phyloP scores from a whole-genome alignment of 2,888 invertebrate species.

The Ophraella communa region DNA sequence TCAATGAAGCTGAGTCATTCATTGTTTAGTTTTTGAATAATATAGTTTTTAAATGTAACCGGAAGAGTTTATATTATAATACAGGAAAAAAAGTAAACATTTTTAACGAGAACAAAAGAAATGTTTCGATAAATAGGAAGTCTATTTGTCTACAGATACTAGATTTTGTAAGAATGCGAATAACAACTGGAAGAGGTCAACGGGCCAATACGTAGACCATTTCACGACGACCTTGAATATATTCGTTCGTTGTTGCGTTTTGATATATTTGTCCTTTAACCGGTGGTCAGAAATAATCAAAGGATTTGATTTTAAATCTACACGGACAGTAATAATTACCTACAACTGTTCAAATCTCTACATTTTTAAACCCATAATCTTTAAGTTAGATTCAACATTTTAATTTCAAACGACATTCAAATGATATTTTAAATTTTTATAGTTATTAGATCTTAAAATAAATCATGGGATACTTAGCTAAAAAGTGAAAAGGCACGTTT shows the following conservation, averaged over 20 bases:
- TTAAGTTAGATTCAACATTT: too few relatives aligned
- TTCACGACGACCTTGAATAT: neutral
- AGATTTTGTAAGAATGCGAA: neutral
- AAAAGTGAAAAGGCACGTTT: neutral
- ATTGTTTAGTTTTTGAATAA: conserved; percentile 17
- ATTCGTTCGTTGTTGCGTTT: neutral
- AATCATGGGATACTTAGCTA: neutral
- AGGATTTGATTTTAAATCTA: neutral
- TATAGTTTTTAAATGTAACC: too few relatives aligned
- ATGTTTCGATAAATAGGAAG: neutral
- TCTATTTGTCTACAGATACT: neutral
- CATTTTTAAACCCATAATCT: too few relatives aligned
- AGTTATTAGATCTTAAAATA: neutral
- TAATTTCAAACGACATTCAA: too few relatives aligned
- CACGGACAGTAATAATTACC: too few relatives aligned
- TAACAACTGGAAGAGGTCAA: neutral
- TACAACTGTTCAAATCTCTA: too few relatives aligned
- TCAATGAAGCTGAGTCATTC: conserved; percentile 14
- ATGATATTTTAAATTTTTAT: neutral
- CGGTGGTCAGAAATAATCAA: neutral
- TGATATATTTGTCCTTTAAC: neutral
- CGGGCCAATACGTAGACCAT: neutral
- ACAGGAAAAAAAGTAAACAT: neutral
- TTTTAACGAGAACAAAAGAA: neutral
- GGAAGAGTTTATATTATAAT: conserved; percentile 1